These are phyloP conservation scores for Eilema sororculum DNA, from an alignment of 2,888 invertebrate genomes.

Conservation along the genomic window DNA sequence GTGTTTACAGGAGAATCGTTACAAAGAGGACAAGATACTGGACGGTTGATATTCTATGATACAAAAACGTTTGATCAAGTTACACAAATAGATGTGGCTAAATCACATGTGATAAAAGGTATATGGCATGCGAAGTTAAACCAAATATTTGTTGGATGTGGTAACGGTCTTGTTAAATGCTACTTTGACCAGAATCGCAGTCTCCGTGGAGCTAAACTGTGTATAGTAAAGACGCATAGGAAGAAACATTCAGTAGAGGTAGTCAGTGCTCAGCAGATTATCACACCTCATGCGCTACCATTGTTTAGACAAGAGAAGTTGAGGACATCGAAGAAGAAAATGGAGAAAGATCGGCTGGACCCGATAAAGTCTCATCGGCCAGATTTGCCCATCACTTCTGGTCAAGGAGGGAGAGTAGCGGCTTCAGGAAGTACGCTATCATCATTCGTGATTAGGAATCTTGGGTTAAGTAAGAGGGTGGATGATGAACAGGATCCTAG, in stretches of 20 bases:
- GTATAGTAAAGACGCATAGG: slow-evolving; percentile 93
- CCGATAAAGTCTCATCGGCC: slow-evolving; percentile 94
- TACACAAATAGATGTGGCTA: slow-evolving; percentile 91
- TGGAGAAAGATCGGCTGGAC: slow-evolving; percentile 96
- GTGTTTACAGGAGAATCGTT: slow-evolving; percentile 96
- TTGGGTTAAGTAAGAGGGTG: slow-evolving; percentile 96
- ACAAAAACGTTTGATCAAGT: slow-evolving; percentile 91
- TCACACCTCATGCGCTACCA: slow-evolving; percentile 98
- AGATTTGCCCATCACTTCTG: slow-evolving; percentile 95
- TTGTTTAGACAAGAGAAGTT: slow-evolving; percentile 97
- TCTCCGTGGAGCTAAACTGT: slow-evolving; percentile 95
- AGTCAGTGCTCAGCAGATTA: slow-evolving; percentile 96
- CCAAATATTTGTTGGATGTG: slow-evolving; percentile 97
- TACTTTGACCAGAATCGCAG: slow-evolving; percentile 96
- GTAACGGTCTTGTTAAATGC: slow-evolving; percentile 95
- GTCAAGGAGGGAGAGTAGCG: slow-evolving; percentile 97
- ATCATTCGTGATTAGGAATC: slow-evolving; percentile 97
- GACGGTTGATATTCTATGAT: slow-evolving; percentile 93
- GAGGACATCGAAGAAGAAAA: slow-evolving; percentile 94
- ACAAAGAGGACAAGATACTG: slow-evolving; percentile 88
- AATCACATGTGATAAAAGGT: slow-evolving; percentile 94
- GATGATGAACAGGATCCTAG: slow-evolving; percentile 97
- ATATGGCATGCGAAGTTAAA: slow-evolving; percentile 99
- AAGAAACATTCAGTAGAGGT: slow-evolving; percentile 95
- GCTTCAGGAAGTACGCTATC: slow-evolving; percentile 98